Evolutionary conservation across 2,797 vertebrate genomes (phyloP).

Genomic region (Coreius guichenoti): DNA sequence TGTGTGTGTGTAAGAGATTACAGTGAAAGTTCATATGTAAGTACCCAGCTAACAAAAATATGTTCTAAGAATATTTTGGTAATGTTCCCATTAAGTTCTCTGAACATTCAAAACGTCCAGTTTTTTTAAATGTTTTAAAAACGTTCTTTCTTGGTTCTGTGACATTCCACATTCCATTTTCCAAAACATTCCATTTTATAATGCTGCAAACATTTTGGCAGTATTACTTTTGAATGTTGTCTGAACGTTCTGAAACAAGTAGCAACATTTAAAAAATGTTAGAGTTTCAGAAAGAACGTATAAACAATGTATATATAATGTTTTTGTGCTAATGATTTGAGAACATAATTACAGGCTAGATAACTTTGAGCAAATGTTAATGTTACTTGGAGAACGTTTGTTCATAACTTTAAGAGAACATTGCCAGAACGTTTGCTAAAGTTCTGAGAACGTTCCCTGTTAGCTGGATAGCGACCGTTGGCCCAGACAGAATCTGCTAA

Average conservation of each 20-base stretch:
- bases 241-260: neutral
- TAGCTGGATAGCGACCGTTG: neutral
- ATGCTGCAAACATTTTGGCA: neutral
- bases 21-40: neutral
- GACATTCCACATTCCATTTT: too few species aligned
- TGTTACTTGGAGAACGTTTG: neutral
- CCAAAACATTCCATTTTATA: neutral
- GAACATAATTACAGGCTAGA: neutral
- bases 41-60: neutral
- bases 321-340: neutral
- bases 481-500: neutral
- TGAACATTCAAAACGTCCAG: neutral
- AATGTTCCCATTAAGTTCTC: neutral
- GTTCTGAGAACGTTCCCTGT: neutral
- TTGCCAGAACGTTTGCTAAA: neutral
- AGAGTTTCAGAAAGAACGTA: neutral
- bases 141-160: neutral
- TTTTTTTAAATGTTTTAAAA: neutral
- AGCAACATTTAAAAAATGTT: too few species aligned
- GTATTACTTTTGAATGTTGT: neutral
- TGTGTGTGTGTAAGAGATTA: conserved; percentile 27
- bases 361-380: neutral
- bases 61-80: neutral
- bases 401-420: neutral
- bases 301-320: neutral